These are phyloP conservation scores for Falco biarmicus DNA, from an alignment of 2,797 vertebrate species.

Conservation along the genomic window DNA sequence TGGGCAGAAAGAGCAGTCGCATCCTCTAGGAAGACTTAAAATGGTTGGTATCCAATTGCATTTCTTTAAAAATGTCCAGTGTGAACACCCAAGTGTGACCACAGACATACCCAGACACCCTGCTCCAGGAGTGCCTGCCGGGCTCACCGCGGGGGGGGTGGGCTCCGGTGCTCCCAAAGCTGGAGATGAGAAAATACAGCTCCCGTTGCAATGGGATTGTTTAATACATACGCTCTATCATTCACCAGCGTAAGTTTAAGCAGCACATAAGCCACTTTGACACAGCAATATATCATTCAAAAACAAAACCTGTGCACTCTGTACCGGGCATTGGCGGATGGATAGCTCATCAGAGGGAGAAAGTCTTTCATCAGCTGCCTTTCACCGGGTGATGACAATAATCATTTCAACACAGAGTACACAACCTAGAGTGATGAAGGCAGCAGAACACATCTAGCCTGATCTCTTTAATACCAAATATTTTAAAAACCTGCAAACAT, in stretches of 20 bases:
- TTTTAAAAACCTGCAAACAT: slow-evolving; percentile 58
- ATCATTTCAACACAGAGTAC: slow-evolving; percentile 62
- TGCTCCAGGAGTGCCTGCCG: neutral
- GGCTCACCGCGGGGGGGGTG: fast-evolving
- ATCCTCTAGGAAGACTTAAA: neutral
- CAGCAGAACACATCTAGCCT: slow-evolving; percentile 53
- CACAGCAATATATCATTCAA: slow-evolving; percentile 55
- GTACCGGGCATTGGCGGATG: slow-evolving; percentile 31
- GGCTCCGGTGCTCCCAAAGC: neutral
- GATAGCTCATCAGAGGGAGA: slow-evolving; percentile 38
- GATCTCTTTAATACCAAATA: slow-evolving; percentile 61
- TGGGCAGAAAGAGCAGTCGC: neutral
- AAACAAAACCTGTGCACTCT: slow-evolving; percentile 62
- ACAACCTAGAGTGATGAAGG: slow-evolving; percentile 59
- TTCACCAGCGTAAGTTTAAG: slow-evolving; percentile 34
- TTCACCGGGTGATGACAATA: slow-evolving; percentile 18
- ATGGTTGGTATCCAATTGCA: fast-evolving
- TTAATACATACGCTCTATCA: slow-evolving; percentile 53
- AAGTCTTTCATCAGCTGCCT: slow-evolving; percentile 52
- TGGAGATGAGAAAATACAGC: slow-evolving; percentile 37
- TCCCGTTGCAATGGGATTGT: slow-evolving; percentile 26
- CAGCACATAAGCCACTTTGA: slow-evolving; percentile 65
- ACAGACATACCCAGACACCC: fast-evolving
- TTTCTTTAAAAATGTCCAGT: neutral
- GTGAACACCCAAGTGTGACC: neutral